phyloP scores from a whole-genome alignment of 1,140 invertebrate species.

The Drosophila lowei region DNA sequence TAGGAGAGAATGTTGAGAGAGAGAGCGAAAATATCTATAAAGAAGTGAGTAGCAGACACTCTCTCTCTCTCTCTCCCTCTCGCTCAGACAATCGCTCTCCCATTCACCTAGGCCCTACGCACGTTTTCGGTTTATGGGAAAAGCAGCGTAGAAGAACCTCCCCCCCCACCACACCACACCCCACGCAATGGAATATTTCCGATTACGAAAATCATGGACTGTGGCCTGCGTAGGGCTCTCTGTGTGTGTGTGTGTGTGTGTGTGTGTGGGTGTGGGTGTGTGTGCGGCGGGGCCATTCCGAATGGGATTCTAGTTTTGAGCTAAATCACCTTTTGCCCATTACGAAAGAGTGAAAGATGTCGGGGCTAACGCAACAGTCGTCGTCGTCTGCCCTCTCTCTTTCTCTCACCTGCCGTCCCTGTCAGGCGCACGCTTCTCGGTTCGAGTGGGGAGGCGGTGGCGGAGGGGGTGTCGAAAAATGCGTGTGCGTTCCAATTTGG shows the following conservation, averaged over 20 bases:
- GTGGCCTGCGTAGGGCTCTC: neutral
- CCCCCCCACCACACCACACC: too few relatives aligned
- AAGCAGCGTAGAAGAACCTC: too few relatives aligned
- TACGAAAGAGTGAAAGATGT: slow-evolving; percentile 51
- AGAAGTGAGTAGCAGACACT: too few relatives aligned
- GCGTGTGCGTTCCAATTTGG: slow-evolving; percentile 72
- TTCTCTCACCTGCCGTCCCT: slow-evolving; percentile 5
- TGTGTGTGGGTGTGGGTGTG: slow-evolving; percentile 1
- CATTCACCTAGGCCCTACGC: neutral
- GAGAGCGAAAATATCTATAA: too few relatives aligned
- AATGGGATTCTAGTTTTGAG: slow-evolving; percentile 12
- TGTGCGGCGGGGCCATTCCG: neutral
- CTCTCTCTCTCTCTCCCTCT: too few relatives aligned
- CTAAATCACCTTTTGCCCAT: slow-evolving; percentile 26
- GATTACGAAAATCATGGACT: slow-evolving; percentile 40
- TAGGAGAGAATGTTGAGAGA: too few relatives aligned
- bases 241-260: slow-evolving; percentile 3
- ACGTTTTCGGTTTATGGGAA: slow-evolving; percentile 9
- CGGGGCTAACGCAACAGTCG: slow-evolving; percentile 34
- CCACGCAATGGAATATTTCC: slow-evolving; percentile 21
- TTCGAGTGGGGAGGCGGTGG: too few relatives aligned
- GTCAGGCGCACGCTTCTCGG: slow-evolving; percentile 9
- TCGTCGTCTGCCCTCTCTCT: slow-evolving; percentile 9
- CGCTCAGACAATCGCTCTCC: too few relatives aligned
- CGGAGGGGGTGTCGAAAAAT: slow-evolving; percentile 56